phyloP scores from a whole-genome alignment of 2,888 invertebrate species.

The Zygothrica quintamaculata region DNA sequence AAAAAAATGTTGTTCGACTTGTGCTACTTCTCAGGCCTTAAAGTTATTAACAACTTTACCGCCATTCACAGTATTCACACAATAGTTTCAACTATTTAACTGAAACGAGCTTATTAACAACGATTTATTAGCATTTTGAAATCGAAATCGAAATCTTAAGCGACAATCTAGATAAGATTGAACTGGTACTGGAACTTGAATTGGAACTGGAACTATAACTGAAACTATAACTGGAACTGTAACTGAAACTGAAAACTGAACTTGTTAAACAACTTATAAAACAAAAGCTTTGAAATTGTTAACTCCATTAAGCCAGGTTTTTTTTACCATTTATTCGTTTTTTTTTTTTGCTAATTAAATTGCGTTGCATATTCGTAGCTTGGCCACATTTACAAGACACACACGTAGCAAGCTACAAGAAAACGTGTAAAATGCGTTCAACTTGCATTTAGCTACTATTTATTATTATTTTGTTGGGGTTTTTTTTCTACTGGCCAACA shows the following conservation, averaged over 20 bases:
- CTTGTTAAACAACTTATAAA: slow-evolving; percentile 21
- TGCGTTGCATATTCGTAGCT: slow-evolving; percentile 22
- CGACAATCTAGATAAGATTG: slow-evolving; percentile 65
- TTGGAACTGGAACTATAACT: slow-evolving; percentile 35
- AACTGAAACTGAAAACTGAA: slow-evolving; percentile 35
- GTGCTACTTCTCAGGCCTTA: slow-evolving; percentile 47
- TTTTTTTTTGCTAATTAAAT: slow-evolving; percentile 9
- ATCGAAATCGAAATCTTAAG: slow-evolving; percentile 68
- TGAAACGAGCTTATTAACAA: slow-evolving; percentile 60
- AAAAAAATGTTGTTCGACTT: slow-evolving; percentile 49
- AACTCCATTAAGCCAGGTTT: slow-evolving; percentile 55
- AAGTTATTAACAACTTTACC: slow-evolving; percentile 18
- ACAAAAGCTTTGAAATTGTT: slow-evolving; percentile 41
- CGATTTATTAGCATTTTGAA: slow-evolving; percentile 67
- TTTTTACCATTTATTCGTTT: slow-evolving; percentile 33
- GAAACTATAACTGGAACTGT: slow-evolving; percentile 34
- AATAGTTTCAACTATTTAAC: slow-evolving; percentile 45
- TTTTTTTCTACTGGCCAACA: slow-evolving; percentile 25
- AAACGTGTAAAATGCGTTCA: slow-evolving; percentile 49
- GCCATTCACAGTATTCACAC: slow-evolving; percentile 55
- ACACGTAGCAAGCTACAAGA: slow-evolving; percentile 23
- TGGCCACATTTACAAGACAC: slow-evolving; percentile 28
- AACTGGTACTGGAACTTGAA: slow-evolving; percentile 34
- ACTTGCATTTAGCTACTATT: slow-evolving; percentile 30
- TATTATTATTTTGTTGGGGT: slow-evolving; percentile 10